Evolutionary conservation across 1,140 invertebrate genomes (phyloP), one percentile per base, ranked within the genome.

Genomic region (Orchesella cincta): DNA sequence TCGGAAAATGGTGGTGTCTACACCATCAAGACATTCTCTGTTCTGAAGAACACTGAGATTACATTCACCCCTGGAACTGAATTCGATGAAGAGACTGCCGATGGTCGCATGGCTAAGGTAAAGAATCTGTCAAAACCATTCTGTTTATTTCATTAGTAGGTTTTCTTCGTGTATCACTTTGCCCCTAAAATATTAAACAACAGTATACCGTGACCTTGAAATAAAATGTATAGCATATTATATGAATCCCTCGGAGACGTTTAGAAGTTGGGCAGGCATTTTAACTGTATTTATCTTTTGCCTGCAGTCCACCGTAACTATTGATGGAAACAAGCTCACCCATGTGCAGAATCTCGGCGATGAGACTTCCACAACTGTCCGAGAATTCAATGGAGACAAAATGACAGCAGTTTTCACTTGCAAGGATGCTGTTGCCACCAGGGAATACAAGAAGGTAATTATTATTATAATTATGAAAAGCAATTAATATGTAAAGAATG

Each of bases 31-130:
- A 94, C 93, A 1, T 88, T 88, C 1, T 94, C 94, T 14, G 92
- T 93, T 0, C 94, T 96, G 85, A 96, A 95, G 84, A 94, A 89
- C 81, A 88, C 90, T 0, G 88, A 91, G 75, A 89, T 93, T 57
- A 91, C 88, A 79, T 97, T 96, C 86, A 93, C 87, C 77, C 82
- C 89, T 14, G 88, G 87, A 26, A 90, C 92, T 79, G 92, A 94
- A 84, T 94, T 96, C 84, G 92, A 94, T 14, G 93, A 96, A 83
- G 91, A 91, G 80, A 96, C 94, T 12, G 88, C 91, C 23, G 94
- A 96, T 84, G 94, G 93, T 12, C 88, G 92, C 54, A 91, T 90
- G 83, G 94, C 96, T n/a, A 94, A 93, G 86, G 91, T 88, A 46
- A 46, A 46, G 8, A 20, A 46, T n/a, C n/a, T n/a, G n/a, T n/a